A percentile compares a stretch with the other conserved stretches of the same genome.
Evolutionary conservation across 2,888 invertebrate species (phyloP).

Genomic region (Buathra laborator): DNA sequence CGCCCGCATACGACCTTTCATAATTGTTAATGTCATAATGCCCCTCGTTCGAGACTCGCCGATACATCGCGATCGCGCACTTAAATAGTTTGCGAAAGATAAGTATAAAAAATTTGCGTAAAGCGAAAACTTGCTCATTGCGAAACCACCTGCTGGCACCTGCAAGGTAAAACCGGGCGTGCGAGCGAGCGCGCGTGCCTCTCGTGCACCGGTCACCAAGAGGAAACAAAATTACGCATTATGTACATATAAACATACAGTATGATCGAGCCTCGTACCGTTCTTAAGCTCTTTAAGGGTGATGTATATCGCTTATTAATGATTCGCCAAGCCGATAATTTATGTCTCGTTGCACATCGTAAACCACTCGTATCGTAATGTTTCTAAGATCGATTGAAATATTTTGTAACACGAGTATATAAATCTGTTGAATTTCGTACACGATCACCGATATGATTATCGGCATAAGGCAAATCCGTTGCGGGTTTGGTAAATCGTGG

Average conservation of each 20-base stretch:
- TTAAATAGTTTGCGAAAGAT: constrained; percentile 28
- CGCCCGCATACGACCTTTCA: background rate
- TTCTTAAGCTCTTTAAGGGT: background rate
- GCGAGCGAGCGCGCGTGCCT: constrained; percentile 28
- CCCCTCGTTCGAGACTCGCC: background rate
- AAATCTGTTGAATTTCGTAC: background rate
- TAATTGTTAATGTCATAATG: constrained; percentile 46
- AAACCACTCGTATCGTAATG: background rate
- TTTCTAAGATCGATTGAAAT: background rate
- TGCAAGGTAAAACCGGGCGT: constrained; percentile 30
- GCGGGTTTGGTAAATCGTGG: constrained; percentile 42
- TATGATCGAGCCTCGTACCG: background rate
- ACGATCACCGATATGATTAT: constrained; percentile 12
- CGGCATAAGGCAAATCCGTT: constrained; percentile 28
- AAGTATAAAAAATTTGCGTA: constrained; percentile 51
- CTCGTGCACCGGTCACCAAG: constrained; percentile 46
- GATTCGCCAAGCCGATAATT: constrained; percentile 1
- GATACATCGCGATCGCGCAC: constrained; percentile 3
- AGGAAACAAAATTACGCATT: constrained; percentile 18
- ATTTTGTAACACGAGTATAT: background rate
- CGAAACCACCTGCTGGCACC: constrained; percentile 56
- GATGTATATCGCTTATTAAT: constrained; percentile 2
- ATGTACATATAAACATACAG: constrained; percentile 18
- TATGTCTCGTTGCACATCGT: background rate
- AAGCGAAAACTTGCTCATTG: constrained; percentile 50